Evolutionary conservation across 2,888 invertebrate species (phyloP).

Genomic region (Thyatira batis): DNA sequence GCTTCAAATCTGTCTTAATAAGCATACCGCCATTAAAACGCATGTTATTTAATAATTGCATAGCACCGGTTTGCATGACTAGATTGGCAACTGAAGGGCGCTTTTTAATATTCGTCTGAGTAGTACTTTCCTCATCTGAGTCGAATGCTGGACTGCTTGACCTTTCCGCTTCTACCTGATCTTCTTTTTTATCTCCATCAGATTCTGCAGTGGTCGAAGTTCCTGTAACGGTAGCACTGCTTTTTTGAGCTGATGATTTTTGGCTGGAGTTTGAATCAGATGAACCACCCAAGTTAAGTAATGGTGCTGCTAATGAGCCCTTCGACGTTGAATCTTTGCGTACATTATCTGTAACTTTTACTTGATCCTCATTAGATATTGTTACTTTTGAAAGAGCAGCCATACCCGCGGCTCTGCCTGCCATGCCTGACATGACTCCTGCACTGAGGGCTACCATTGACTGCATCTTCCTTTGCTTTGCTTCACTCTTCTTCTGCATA

Average conservation of each 20-base stretch:
- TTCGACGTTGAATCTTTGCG: conserved; percentile 69
- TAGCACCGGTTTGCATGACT: conserved; percentile 85
- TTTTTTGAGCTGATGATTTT: conserved; percentile 83
- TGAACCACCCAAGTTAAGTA: conserved; percentile 70
- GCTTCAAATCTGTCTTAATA: conserved; percentile 67
- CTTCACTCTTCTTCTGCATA: conserved; percentile 98
- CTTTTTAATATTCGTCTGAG: conserved; percentile 82
- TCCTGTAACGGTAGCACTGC: conserved; percentile 81
- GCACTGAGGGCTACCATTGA: conserved; percentile 96
- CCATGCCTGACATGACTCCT: conserved; percentile 95
- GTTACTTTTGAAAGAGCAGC: conserved; percentile 91
- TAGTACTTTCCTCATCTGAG: conserved; percentile 94
- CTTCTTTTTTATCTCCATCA: conserved; percentile 74
- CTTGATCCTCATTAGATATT: conserved; percentile 87
- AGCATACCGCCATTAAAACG: conserved; percentile 81
- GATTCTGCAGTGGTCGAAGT: conserved; percentile 81
- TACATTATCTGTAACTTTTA: conserved; percentile 74
- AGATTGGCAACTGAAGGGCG: conserved; percentile 86
- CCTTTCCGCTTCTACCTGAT: conserved; percentile 85
- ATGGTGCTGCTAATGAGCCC: conserved; percentile 66
- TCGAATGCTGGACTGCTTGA: conserved; percentile 97
- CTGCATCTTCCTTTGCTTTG: conserved; percentile 97
- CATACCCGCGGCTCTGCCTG: conserved; percentile 92
- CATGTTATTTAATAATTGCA: conserved; percentile 79
- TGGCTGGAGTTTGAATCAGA: conserved; percentile 84